A percentile compares a stretch with the other conserved stretches of the same genome.
These are phyloP conservation scores for Brachystomella parvula DNA, from an alignment of 1,140 invertebrate genomes.

Conservation along the genomic window DNA sequence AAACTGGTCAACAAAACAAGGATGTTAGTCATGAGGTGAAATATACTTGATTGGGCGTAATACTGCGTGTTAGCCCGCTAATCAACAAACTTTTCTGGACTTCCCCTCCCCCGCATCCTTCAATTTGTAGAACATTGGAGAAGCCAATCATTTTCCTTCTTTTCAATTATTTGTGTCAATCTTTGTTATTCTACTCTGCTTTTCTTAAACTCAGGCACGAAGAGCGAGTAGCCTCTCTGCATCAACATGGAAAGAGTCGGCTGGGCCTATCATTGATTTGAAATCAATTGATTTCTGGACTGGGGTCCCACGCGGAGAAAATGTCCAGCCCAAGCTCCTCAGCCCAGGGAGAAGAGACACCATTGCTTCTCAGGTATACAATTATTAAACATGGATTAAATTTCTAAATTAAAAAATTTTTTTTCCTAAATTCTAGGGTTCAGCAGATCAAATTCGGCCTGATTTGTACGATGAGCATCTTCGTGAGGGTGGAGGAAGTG, in stretches of 20 bases:
- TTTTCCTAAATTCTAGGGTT: conserved; percentile 15
- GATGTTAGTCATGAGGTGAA: too few species aligned
- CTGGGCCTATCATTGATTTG: conserved; percentile 25
- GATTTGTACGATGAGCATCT: conserved; percentile 29
- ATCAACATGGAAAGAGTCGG: conserved; percentile 26
- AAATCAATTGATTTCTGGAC: conserved; percentile 35
- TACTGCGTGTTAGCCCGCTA: not conserved
- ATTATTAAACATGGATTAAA: not conserved
- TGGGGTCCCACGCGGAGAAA: conserved; percentile 19
- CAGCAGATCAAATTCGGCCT: conserved; percentile 34
- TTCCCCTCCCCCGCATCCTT: not conserved
- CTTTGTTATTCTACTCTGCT: too few species aligned
- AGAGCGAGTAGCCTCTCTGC: conserved; percentile 23
- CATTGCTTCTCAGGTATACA: conserved; percentile 29
- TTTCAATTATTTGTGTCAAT: not conserved
- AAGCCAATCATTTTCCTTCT: not conserved
- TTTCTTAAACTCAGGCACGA: conserved; percentile 16
- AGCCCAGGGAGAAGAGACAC: conserved; percentile 26
- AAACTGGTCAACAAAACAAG: too few species aligned
- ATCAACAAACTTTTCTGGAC: not conserved
- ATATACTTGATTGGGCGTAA: not conserved
- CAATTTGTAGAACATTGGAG: not conserved
- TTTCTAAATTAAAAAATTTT: not conserved
- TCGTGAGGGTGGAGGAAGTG: not conserved
- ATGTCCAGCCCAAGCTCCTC: conserved; percentile 30